Base-by-base conservation (phyloP, 2,888 invertebrate species). In the Brenthis hecate region DNA sequence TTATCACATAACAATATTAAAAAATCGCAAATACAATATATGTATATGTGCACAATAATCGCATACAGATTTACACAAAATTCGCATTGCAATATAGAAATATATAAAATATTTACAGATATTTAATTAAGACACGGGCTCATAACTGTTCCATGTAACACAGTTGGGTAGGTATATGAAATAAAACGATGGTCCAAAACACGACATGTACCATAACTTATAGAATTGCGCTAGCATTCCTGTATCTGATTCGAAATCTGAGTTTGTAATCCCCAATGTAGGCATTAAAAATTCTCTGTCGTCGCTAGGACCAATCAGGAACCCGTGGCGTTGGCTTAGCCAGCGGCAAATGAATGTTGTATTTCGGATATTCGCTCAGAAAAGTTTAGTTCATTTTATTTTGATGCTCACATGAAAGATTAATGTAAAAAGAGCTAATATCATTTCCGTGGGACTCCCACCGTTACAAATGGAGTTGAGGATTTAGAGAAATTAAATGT, bases 301-400 rank as follows among this genome's bases (percentile, higher is more conserved):
- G 55, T 60, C 56, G 67, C 50, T 19, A 65, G 67, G 61, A 56
- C 55, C 67, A 70, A 65, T 65, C 65, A 72, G 68, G 56, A 68
- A 66, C 56, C 67, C 62, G 56, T 65, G 62, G 57, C 55, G 58
- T 57, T 56, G 64, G 63, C 50, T 68, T 66, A 68, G 60, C 58
- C 51, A 65, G 54, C 63, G 58, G 64, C 68, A 70, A 72, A 72
- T 70, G 72, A 72, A 68, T 70, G 66, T 68, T 66, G 72, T 66
- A 68, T 56, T 72, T 54, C 56, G 64, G 47, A 68, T 63, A 70
- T 70, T 63, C 56, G 19, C 53, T 56, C 43, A 51, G 43, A 67
- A 68, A 56, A 55, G 32, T 55, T 62, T 60, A 58, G 13, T 43
- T 61, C 16, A 43, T 51, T 56, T 65, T 55, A 58, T 56, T 65